Base-by-base conservation (phyloP, 2,113 vertebrate genomes). In the Semnopithecus entellus region DNA sequence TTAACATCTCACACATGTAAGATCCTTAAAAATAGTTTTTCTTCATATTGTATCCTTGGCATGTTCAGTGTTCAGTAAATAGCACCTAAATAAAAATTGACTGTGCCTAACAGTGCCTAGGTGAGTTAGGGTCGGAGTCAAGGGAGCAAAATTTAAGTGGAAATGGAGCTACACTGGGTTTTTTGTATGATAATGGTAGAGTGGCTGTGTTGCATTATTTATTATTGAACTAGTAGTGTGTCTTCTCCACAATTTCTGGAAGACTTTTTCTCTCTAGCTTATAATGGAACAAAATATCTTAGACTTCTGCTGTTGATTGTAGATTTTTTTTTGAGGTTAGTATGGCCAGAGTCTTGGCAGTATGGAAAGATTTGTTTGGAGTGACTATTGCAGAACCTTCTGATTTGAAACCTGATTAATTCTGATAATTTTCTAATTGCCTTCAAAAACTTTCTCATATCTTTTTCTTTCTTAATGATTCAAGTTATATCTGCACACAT, bases 371-470 rank as follows among this genome's bases (percentile, higher is more conserved):
- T 84, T 93, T 91, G 3, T 96, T 95, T 73, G 55, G 55, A 59
- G 32, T 86, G 17, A 70, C 30, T 95, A 35, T 82, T 96, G 22
- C 17, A 76, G 79, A 93, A 81, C 12, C 0, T 1, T 85, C 35
- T 50, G 35, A 90, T 81, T 91, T 89, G 91, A 93, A 90, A 89
- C 18, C 17, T 45, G 38, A 52, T 76, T 45, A 40, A 52, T 83
- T 87, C 50, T 97, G 73, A 59, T 59, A n/a, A 78, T 91, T 92
- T 94, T 90, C 38, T 38, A 76, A 7, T 91, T 90, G 40, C 25
- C 17, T 96, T 95, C 25, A 87, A 79, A 81, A 90, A 38, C 6
- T 68, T 90, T 48, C 13, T 85, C 6, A n/a, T 90, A 3, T n/a
- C 11, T 64, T 92, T 95, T 86, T 45, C 35, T 92, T 90, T n/a